A percentile compares a stretch with the other conserved stretches of the same genome.
Conservation (phyloP, 2,113 vertebrate species). For the Glaucomys volans region DNA sequence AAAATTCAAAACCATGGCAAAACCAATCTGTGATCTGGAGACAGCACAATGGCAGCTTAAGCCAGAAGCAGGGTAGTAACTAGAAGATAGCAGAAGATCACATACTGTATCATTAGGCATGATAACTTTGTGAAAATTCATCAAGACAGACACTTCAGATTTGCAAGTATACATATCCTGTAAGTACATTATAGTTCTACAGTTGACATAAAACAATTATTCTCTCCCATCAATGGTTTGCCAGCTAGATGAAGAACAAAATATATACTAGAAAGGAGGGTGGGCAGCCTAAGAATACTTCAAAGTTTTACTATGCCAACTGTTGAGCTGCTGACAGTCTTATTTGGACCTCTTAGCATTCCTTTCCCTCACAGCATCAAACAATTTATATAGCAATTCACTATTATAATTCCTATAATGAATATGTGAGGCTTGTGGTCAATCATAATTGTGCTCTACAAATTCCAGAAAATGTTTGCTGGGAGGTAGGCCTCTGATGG, state of each 20-base stretch:
- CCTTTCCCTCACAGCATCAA: background rate
- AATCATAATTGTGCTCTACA: conserved; percentile 34
- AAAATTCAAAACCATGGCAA: conserved; percentile 2
- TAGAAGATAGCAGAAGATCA: background rate
- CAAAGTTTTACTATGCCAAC: conserved; percentile 12
- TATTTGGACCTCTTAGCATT: background rate
- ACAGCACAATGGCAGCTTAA: background rate
- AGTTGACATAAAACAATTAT: background rate
- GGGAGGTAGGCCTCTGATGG: conserved; percentile 3
- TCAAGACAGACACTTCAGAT: background rate
- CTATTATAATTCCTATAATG: conserved; percentile 53
- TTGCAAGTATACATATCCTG: background rate
- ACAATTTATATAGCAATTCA: conserved; percentile 44
- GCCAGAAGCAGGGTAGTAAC: background rate
- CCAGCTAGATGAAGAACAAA: background rate
- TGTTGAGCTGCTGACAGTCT: background rate
- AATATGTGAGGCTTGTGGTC: conserved; percentile 30
- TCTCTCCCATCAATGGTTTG: background rate
- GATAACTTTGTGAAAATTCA: conserved; percentile 4
- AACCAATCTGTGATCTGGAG: background rate
- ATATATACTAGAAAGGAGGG: background rate
- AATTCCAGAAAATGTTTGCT: conserved; percentile 54
- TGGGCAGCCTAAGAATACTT: background rate
- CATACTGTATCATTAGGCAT: background rate
- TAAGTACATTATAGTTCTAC: background rate